phyloP scores from a whole-genome alignment of 2,113 vertebrate species.

The Camelus dromedarius region DNA sequence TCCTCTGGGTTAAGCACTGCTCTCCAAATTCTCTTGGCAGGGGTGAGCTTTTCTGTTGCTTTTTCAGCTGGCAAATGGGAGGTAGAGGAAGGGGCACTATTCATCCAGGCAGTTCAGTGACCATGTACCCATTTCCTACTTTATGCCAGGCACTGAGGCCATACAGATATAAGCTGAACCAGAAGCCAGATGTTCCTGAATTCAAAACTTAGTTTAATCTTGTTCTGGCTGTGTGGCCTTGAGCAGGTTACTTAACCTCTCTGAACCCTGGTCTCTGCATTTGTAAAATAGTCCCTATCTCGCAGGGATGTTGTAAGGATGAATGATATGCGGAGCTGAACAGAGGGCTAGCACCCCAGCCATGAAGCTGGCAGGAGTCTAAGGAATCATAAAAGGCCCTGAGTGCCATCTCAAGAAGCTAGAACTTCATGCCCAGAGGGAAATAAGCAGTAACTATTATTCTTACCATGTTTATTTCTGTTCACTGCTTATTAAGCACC shows the following conservation, averaged over 20 bases:
- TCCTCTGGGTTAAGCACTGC: background rate
- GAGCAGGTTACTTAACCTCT: conserved; percentile 43
- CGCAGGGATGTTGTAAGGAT: background rate
- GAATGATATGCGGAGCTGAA: background rate
- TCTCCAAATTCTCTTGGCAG: background rate
- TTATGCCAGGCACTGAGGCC: background rate
- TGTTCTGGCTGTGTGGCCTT: conserved; percentile 42
- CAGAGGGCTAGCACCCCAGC: background rate
- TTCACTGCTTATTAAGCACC: background rate
- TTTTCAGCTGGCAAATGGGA: background rate
- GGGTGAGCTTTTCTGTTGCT: background rate
- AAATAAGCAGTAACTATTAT: background rate
- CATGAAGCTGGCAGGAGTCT: background rate
- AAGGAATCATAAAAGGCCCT: background rate
- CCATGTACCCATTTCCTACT: background rate
- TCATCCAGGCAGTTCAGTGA: background rate
- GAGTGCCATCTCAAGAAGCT: background rate
- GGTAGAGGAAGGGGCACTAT: background rate
- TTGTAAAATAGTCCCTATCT: background rate
- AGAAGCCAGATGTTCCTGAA: background rate
- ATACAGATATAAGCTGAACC: background rate
- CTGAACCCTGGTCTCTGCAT: conserved; percentile 3
- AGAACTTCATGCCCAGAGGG: background rate
- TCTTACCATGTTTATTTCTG: background rate
- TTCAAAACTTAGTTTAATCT: background rate